phyloP scores from a whole-genome alignment of 2,888 invertebrate genomes.

The Lissocephala sabroskyi region DNA sequence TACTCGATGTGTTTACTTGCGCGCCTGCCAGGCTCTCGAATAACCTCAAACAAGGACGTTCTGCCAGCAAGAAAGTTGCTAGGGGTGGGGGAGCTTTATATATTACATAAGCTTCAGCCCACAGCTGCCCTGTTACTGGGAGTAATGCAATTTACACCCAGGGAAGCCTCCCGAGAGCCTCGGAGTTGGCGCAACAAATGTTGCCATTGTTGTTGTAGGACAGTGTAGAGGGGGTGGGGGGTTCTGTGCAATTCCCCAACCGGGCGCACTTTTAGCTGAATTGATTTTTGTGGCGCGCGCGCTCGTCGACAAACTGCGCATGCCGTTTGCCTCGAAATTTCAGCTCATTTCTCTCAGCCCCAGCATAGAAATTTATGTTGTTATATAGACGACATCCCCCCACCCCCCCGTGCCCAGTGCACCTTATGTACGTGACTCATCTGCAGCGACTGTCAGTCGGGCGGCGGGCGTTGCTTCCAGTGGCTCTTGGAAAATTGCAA shows the following conservation, averaged over 20 bases:
- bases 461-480: constrained; percentile 2
- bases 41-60: constrained; percentile 66
- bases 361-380: constrained; percentile 2
- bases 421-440: constrained; percentile 30
- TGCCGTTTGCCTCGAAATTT: too few relatives aligned
- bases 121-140: constrained; percentile 18
- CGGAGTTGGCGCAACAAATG: constrained; percentile 53
- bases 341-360: background rate
- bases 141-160: constrained; percentile 55
- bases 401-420: too few relatives aligned
- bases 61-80: constrained; percentile 21
- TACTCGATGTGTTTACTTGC: too few relatives aligned
- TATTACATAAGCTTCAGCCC: constrained; percentile 39
- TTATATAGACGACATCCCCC: background rate
- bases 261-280: constrained; percentile 67
- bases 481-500: constrained; percentile 18
- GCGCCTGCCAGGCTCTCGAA: constrained; percentile 25
- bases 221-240: too few relatives aligned
- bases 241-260: constrained; percentile 43
- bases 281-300: constrained; percentile 68
- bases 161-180: background rate
- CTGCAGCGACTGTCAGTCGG: constrained; percentile 2
- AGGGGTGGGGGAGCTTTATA: constrained; percentile 15
- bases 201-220: constrained; percentile 42
- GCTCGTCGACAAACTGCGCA: constrained; percentile 50